phyloP scores from a whole-genome alignment of 2,888 invertebrate species.

The Parnassius glacialis region DNA sequence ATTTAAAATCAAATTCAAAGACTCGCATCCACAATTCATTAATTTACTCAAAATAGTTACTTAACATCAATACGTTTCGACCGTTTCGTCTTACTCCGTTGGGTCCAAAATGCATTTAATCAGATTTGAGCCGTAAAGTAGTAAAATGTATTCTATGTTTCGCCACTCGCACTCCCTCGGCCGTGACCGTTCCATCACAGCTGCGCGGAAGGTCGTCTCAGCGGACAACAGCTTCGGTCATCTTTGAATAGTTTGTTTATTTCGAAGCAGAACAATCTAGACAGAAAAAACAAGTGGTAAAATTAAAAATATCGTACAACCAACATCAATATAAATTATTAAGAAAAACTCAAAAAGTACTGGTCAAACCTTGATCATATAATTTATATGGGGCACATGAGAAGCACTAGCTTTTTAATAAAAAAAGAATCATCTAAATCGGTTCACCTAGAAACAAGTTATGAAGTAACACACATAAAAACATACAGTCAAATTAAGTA shows the following conservation, averaged over 20 bases:
- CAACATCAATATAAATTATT: too few relatives aligned
- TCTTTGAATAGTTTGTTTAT: slow-evolving; percentile 4
- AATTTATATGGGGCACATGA: too few relatives aligned
- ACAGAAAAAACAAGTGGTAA: too few relatives aligned
- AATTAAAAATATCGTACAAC: too few relatives aligned
- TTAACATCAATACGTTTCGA: neutral
- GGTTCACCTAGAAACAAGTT: too few relatives aligned
- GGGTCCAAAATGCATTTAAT: neutral
- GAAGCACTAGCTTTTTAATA: too few relatives aligned
- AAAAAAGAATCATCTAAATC: too few relatives aligned
- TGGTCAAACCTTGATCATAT: too few relatives aligned
- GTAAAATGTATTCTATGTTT: slow-evolving; percentile 5
- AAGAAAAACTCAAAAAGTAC: too few relatives aligned
- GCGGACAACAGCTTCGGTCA: slow-evolving; percentile 20
- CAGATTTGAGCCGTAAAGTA: slow-evolving; percentile 13
- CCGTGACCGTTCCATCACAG: slow-evolving; percentile 24
- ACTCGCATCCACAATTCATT: neutral
- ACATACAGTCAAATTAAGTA: too few relatives aligned
- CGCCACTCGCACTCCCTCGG: slow-evolving; percentile 9
- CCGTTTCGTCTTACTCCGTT: neutral
- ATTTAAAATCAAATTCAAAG: neutral
- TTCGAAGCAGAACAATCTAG: slow-evolving; percentile 3
- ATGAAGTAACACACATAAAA: too few relatives aligned
- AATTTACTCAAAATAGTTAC: slow-evolving; percentile 1
- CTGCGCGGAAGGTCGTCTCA: slow-evolving; percentile 17